A percentile compares a stretch with the other conserved stretches of the same genome.
These are phyloP conservation scores for Sinocyclocheilus anshuiensis DNA, from an alignment of 2,113 vertebrate species.

Conservation along the genomic window DNA sequence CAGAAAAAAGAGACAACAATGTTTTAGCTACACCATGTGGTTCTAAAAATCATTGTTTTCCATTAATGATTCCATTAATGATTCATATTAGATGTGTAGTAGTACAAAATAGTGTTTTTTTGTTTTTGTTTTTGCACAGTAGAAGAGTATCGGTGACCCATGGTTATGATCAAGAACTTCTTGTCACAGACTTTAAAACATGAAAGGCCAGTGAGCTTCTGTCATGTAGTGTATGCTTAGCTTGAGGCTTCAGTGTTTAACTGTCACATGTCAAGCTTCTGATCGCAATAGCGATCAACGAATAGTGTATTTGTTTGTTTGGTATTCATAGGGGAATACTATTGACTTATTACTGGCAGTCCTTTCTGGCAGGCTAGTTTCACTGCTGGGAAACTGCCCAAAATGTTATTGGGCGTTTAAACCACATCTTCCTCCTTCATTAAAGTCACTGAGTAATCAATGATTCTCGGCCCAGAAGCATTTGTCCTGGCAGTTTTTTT, in stretches of 20 bases:
- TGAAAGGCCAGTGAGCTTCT: background rate
- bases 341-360: conserved; percentile 26
- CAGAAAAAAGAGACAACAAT: background rate
- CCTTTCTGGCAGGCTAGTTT: conserved; percentile 7
- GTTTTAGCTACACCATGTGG: background rate
- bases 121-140: background rate
- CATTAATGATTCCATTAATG: background rate
- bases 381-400: conserved; percentile 19
- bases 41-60: background rate
- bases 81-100: background rate
- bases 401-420: conserved; percentile 35
- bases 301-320: conserved; percentile 11
- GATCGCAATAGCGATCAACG: conserved; percentile 41
- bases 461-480: conserved; percentile 14
- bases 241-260: conserved; percentile 30
- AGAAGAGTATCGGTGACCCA: background rate
- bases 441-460: conserved; percentile 47
- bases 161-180: background rate
- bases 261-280: conserved; percentile 47
- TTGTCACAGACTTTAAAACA: background rate
- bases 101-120: too few species aligned
- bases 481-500: conserved; percentile 5
- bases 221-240: too few species aligned
- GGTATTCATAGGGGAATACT: conserved; percentile 15
- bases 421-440: conserved; percentile 45